Evolutionary conservation across 2,113 vertebrate genomes (phyloP).

Genomic region (Potamarius usumacintae): DNA sequence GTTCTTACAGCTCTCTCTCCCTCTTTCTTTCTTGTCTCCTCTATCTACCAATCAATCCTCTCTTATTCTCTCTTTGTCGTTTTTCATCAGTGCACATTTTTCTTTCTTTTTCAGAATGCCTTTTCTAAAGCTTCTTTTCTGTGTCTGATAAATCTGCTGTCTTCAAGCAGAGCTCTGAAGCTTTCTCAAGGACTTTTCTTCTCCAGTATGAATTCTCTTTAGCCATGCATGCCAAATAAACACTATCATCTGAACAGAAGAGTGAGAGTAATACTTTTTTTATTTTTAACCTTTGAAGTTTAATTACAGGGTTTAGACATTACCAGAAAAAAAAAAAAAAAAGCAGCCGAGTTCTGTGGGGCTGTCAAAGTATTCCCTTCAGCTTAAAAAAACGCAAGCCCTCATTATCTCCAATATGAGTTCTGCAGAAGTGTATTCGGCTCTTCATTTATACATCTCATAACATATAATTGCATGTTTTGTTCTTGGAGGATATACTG

Average conservation of each 20-base stretch:
- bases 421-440: not conserved
- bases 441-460: not conserved
- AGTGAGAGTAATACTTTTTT: not conserved
- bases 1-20: not conserved
- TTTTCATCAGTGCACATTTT: not conserved
- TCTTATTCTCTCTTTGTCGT: not conserved
- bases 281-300: not conserved
- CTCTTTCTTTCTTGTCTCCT: not conserved
- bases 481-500: too few relatives aligned
- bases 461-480: not conserved
- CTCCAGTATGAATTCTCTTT: not conserved
- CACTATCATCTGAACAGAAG: not conserved
- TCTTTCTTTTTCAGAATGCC: not conserved
- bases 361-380: not conserved
- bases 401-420: not conserved
- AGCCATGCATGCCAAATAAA: conserved; percentile 7
- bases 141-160: not conserved
- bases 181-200: not conserved
- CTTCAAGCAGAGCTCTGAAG: not conserved
- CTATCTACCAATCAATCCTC: not conserved
- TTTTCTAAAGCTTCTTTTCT: not conserved
- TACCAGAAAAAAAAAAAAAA: not conserved
- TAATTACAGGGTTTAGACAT: not conserved
- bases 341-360: not conserved
- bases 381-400: not conserved